Conservation (phyloP, 1,140 invertebrate genomes). For the Heterodera carotae region DNA sequence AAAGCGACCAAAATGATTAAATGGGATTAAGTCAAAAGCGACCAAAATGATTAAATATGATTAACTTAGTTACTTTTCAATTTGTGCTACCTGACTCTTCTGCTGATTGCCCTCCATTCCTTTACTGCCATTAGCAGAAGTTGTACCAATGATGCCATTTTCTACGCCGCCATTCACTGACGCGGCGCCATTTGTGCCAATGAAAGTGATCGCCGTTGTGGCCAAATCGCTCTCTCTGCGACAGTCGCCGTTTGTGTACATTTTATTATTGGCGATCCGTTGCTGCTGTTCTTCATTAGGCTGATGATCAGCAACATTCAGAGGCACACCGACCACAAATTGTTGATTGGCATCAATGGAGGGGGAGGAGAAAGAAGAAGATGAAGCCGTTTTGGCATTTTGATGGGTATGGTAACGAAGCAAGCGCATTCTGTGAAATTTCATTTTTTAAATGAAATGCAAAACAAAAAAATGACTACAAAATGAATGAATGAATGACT, state of each 20-base stretch:
- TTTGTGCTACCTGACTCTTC: slow-evolving; percentile 11
- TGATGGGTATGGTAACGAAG: slow-evolving; percentile 48
- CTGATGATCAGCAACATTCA: not conserved
- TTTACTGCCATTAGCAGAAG: not conserved
- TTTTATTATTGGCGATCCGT: not conserved
- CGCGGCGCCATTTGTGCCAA: not conserved
- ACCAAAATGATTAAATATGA: too few relatives aligned
- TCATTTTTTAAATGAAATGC: too few relatives aligned
- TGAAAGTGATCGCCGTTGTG: not conserved
- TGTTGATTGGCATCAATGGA: too few relatives aligned
- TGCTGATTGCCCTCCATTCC: not conserved
- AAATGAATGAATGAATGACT: not conserved
- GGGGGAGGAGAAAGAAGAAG: too few relatives aligned
- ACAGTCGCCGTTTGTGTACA: not conserved
- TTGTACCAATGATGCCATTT: not conserved
- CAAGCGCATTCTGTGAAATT: slow-evolving; percentile 50
- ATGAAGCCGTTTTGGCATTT: slow-evolving; percentile 1
- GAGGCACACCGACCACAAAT: too few relatives aligned
- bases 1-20: too few relatives aligned
- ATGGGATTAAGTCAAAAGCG: too few relatives aligned
- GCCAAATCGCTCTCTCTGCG: too few relatives aligned
- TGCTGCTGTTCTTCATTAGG: not conserved
- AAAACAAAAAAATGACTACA: too few relatives aligned
- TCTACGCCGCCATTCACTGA: not conserved
- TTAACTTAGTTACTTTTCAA: too few relatives aligned